Base-by-base conservation (phyloP, 1,140 invertebrate genomes). In the Drosophila triauraria region DNA sequence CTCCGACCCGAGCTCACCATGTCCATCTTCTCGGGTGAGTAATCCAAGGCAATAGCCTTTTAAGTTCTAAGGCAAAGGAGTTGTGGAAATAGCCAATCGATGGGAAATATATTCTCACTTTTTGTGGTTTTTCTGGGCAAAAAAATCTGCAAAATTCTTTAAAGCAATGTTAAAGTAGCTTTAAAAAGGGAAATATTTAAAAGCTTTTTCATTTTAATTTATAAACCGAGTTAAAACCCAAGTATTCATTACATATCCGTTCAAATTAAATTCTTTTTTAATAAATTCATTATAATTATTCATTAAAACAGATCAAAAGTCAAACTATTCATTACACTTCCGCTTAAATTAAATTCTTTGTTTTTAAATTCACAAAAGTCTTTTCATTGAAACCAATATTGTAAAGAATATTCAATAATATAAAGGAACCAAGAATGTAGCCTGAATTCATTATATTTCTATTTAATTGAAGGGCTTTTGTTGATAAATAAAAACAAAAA, bases 1-100 rank as follows among this genome's bases (percentile, higher is more conserved):
- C 94, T 99, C 12, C 98, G 99, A 93, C 98, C 98, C 0, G 98
- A 99, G 88, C 94, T 99, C 0, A 99, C 99, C 10, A 99, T 99
- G 98, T 98, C 98, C 0, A 99, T 99, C 95, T 99, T 99, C 94
- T 99, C 98, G 91, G 98, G 98, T 98, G 93, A 95, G 93, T 81
- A 43, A 25, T 1, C 12, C 12, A 15, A 3, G 27, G 6, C 2
- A 35, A 27, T 8, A 23, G 0, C 23, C n/a, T 9, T n/a, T 44
- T 12, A n/a, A 32, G 8, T 38, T 4, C 7, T 20, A 12, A 7
- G n/a, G 3, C 4, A 12, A 12, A 1, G 9, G 20, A 20, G 32
- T 17, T 32, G 17, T 17, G 27, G 27, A 0, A 12, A n/a, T 30
- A 6, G 3, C 0, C 5, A 32, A 12, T 13, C 12, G 10, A 32